Conservation (phyloP, 1,140 invertebrate species). For the Zaprionus kolodkinae region DNA sequence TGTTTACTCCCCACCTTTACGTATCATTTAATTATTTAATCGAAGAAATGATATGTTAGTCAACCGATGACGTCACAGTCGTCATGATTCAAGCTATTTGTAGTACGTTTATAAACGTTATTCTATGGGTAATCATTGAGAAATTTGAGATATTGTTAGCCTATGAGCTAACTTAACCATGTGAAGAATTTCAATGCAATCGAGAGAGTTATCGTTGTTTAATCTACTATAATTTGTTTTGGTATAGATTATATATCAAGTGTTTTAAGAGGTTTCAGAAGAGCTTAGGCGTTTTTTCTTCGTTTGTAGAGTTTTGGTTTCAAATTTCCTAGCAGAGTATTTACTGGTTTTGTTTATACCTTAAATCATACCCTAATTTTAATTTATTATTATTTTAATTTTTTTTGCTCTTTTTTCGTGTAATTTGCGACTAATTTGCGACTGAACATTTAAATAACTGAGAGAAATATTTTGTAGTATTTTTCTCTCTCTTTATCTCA, state of each 20-base stretch:
- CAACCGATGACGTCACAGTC: slow-evolving; percentile 18
- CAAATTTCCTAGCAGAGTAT: neutral
- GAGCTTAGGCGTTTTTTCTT: no score
- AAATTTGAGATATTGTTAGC: neutral
- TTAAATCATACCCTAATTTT: no score
- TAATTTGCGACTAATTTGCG: slow-evolving; percentile 10
- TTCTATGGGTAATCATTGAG: neutral
- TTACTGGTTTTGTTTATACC: neutral
- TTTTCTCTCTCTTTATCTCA: neutral
- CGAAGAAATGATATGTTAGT: slow-evolving; percentile 7
- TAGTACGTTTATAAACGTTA: neutral
- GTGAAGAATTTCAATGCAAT: neutral
- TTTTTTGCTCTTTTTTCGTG: slow-evolving; percentile 4
- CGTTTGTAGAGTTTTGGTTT: no score
- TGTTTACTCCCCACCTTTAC: no score
- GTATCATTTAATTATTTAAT: neutral
- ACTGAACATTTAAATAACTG: slow-evolving; percentile 11
- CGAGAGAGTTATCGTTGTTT: neutral
- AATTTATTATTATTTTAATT: no score
- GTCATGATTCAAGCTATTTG: neutral
- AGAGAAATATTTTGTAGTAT: neutral
- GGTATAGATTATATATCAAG: no score
- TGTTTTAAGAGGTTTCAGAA: no score
- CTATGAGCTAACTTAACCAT: neutral
- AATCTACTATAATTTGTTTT: neutral